Percentiles rank a stretch among this genome's conserved stretches.
These are phyloP conservation scores for Drosophila gunungcola DNA, from an alignment of 1,140 invertebrate genomes.

Conservation along the genomic window DNA sequence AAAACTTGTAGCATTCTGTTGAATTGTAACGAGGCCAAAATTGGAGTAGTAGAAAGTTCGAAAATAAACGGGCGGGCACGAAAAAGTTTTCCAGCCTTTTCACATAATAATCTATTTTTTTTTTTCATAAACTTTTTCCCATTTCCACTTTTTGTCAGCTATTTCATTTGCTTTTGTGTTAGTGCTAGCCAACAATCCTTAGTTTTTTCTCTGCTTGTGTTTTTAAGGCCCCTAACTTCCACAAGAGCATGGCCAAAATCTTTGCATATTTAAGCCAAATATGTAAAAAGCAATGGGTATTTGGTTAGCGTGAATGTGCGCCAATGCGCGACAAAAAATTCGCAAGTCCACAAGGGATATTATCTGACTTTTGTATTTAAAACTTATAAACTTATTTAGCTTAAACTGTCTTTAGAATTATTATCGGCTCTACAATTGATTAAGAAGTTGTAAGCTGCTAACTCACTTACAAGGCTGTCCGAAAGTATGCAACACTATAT, in stretches of 20 bases:
- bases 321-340: background rate
- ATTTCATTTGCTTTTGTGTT: constrained; percentile 38
- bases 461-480: too few relatives aligned
- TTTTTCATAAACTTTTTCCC: constrained; percentile 12
- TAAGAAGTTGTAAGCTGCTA: too few relatives aligned
- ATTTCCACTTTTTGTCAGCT: constrained; percentile 4
- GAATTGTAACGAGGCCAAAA: constrained; percentile 26
- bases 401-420: background rate
- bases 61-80: too few relatives aligned
- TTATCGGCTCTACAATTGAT: too few relatives aligned
- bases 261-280: constrained; percentile 31
- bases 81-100: constrained; percentile 24
- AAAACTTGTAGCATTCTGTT: constrained; percentile 34
- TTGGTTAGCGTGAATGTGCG: background rate
- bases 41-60: background rate
- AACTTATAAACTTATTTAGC: background rate
- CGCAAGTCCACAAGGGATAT: background rate
- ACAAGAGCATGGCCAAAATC: constrained; percentile 2
- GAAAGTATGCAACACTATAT: too few relatives aligned
- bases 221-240: background rate
- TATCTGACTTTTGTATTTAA: background rate
- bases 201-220: constrained; percentile 5
- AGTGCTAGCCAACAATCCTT: constrained; percentile 26
- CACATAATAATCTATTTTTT: constrained; percentile 26
- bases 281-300: constrained; percentile 6